These are phyloP conservation scores for Romanogobio albipinnatus DNA, from an alignment of 2,113 vertebrate species.

Conservation along the genomic window DNA sequence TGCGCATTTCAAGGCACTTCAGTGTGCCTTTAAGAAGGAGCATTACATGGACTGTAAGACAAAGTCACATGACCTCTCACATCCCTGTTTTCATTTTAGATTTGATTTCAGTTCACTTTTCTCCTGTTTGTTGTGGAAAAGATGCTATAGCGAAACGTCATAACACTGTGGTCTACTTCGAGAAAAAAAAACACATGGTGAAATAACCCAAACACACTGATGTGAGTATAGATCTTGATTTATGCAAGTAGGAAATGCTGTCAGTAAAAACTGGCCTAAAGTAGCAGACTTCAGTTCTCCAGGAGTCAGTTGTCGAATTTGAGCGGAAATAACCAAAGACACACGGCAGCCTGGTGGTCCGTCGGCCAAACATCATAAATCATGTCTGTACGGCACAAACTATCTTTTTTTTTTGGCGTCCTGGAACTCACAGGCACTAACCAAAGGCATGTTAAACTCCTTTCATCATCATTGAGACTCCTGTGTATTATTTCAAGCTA, in stretches of 20 bases:
- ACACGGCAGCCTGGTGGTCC: neutral
- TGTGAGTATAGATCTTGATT: neutral
- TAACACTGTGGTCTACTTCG: neutral
- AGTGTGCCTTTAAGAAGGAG: neutral
- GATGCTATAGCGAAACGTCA: neutral
- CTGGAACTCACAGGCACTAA: neutral
- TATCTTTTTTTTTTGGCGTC: neutral
- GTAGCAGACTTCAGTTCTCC: neutral
- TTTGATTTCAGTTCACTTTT: conserved; percentile 12
- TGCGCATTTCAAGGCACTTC: too few species aligned
- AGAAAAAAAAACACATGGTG: neutral
- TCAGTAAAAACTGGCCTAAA: neutral
- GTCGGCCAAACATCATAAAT: neutral
- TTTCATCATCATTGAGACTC: neutral
- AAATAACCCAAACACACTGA: conserved; percentile 5
- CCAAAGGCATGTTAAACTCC: neutral
- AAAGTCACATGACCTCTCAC: neutral
- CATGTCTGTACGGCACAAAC: neutral
- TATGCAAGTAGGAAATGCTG: neutral
- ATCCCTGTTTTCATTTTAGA: neutral
- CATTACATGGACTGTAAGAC: neutral
- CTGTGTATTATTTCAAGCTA: conserved; percentile 22
- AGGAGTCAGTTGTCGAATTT: neutral
- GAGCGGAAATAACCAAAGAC: neutral
- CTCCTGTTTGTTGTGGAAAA: neutral